A percentile compares a stretch with the other conserved stretches of the same genome.
Evolutionary conservation across 2,888 invertebrate species (phyloP).

Genomic region (Pyrrhia umbra): DNA sequence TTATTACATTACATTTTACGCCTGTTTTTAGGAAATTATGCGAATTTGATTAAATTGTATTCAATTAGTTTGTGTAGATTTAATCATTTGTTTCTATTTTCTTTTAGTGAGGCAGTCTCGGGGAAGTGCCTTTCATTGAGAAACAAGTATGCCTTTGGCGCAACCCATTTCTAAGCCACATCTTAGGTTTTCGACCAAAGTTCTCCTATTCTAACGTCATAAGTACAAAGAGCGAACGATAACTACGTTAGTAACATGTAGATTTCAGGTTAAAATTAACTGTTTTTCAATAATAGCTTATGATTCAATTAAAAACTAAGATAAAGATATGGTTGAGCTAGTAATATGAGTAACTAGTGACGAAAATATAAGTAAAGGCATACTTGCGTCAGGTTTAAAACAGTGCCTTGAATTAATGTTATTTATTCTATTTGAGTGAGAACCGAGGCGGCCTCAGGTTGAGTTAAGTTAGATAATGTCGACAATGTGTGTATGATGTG

Average conservation of each 20-base stretch:
- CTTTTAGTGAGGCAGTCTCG: slow-evolving; percentile 33
- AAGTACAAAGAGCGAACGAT: too few relatives aligned
- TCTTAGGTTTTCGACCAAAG: too few relatives aligned
- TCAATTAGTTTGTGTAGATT: slow-evolving; percentile 45
- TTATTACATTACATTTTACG: slow-evolving; percentile 8
- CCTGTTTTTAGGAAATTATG: slow-evolving; percentile 24
- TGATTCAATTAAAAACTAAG: too few relatives aligned
- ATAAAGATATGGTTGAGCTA: too few relatives aligned
- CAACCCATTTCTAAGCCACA: background rate
- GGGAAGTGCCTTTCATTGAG: slow-evolving; percentile 26
- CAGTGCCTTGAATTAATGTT: slow-evolving; percentile 22
- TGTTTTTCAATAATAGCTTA: too few relatives aligned
- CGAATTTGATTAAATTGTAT: slow-evolving; percentile 37
- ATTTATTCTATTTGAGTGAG: background rate
- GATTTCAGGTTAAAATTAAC: too few relatives aligned
- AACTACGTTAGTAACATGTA: too few relatives aligned
- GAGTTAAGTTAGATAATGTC: slow-evolving; percentile 31
- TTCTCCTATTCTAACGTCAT: too few relatives aligned
- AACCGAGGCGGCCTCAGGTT: slow-evolving; percentile 39
- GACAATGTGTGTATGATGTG: slow-evolving; percentile 34
- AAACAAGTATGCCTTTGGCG: slow-evolving; percentile 9
- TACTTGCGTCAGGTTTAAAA: background rate
- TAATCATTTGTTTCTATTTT: slow-evolving; percentile 59
- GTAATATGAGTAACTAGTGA: too few relatives aligned
- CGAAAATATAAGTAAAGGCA: too few relatives aligned